Conservation (phyloP, 92 coral and sea anemone species). For the Phenganax subtilis region DNA sequence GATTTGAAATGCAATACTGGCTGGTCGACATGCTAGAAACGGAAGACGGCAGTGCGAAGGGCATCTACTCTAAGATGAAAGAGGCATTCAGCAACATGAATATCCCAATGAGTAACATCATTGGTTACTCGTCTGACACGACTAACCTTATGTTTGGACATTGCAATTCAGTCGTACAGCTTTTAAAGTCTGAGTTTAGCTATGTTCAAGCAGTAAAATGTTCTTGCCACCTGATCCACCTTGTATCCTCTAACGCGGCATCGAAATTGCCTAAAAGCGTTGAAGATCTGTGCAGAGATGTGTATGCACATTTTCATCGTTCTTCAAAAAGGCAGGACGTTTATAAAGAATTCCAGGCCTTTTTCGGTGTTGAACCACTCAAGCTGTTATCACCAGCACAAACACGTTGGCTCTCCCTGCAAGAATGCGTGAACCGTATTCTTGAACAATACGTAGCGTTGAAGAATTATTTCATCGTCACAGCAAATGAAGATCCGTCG, state of each 20-base stretch:
- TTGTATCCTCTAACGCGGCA: too few relatives aligned
- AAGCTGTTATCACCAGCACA: constrained; percentile 52
- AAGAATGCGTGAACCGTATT: constrained; percentile 45
- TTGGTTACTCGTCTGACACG: constrained; percentile 19
- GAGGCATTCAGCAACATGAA: constrained; percentile 17
- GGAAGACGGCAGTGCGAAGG: constrained; percentile 29
- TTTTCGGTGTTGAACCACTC: constrained; percentile 49
- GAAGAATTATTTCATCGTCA: constrained; percentile 43
- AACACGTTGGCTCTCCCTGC: constrained; percentile 56
- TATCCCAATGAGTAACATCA: constrained; percentile 10
- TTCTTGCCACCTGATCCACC: background rate
- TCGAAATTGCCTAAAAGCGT: background rate
- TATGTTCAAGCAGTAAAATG: constrained; percentile 3
- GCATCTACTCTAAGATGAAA: constrained; percentile 37
- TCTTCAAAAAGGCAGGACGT: constrained; percentile 53
- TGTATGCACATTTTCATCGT: constrained; percentile 50
- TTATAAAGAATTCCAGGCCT: constrained; percentile 45
- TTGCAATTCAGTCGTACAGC: constrained; percentile 2
- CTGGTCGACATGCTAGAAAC: constrained; percentile 30
- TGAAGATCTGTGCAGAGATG: constrained; percentile 48
- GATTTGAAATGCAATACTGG: constrained; percentile 28
- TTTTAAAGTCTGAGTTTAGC: background rate
- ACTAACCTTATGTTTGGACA: constrained; percentile 34
- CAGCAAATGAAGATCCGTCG: constrained; percentile 45
- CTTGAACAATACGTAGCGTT: constrained; percentile 49